Base-by-base conservation (phyloP, 2,113 vertebrate species). In the Ochotona curzoniae region DNA sequence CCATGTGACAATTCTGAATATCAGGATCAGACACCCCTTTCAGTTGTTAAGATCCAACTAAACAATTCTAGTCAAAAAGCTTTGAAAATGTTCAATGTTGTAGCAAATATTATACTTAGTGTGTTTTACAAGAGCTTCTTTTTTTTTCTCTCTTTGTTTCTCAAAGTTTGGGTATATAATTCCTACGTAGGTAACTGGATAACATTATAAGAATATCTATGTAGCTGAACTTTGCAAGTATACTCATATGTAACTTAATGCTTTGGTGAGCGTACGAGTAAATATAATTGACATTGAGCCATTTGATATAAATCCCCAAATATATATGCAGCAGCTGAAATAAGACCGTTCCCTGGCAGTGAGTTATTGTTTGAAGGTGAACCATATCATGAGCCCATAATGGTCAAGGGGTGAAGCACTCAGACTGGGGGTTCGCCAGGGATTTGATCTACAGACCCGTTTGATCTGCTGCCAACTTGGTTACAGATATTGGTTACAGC, bases 401-500 rank as follows among this genome's bases (percentile, higher is more conserved):
- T 49, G 89, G 87, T 75, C 94, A 84, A 74, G 66, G 73, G 17
- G 38, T 9, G 11, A 64, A 38, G 6, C 14, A 30, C 12, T 78
- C 76, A 64, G 61, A 38, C 38, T 49, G 51, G 5, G 73, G 26
- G 3, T 13, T 60, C 13, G 4, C 80, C 51, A 44, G 76, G 57
- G 81, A 35, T 89, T 88, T 82, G 70, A 67, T 87, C 32, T 30
- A 26, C 51, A 64, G 54, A 47, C 35, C 21, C 9, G 60, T 96
- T 93, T 97, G 94, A 96, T 97, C 87, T 92, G 70, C 30, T 66
- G 74, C 94, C 73, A 82, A 64, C 75, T 93, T 91, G 81, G 90
- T 96, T 93, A 95, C 94, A 95, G 95, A 89, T 97, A 95, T 96
- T 28, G 18, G 91, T 95, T 95, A 90, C 95, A 96, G 66, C 7